Evolutionary conservation across 2,888 invertebrate species (phyloP).

Genomic region (Artemia sinica): DNA sequence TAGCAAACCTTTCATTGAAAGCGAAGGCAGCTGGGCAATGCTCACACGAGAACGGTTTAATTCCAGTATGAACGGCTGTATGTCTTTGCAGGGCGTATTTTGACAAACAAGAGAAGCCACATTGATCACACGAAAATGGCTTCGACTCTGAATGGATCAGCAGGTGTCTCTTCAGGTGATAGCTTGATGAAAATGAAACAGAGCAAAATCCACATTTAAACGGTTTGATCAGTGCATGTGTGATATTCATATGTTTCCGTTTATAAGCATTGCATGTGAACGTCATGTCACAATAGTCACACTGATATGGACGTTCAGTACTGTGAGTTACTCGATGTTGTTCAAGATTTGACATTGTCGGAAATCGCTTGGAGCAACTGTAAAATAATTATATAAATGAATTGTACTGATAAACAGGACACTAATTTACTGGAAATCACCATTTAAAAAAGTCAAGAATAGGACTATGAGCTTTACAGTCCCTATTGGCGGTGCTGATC

Average conservation of each 20-base stretch:
- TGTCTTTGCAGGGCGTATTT: slow-evolving; percentile 5
- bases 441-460: too few relatives aligned
- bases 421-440: too few relatives aligned
- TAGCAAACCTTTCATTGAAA: background rate
- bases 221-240: background rate
- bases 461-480: too few relatives aligned
- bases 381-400: background rate
- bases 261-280: slow-evolving; percentile 1
- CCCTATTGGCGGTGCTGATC: too few relatives aligned
- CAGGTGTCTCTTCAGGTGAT: slow-evolving; percentile 6
- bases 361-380: slow-evolving; percentile 6
- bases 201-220: background rate
- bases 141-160: background rate
- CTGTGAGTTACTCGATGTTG: slow-evolving; percentile 1
- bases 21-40: slow-evolving; percentile 4
- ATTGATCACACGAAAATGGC: slow-evolving; percentile 9
- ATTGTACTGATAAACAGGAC: too few relatives aligned
- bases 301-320: background rate
- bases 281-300: background rate
- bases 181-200: background rate
- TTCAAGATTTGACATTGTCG: background rate
- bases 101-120: background rate
- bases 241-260: background rate
- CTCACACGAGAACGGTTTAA: background rate
- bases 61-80: slow-evolving; percentile 2